phyloP scores from a whole-genome alignment of 1,140 invertebrate genomes.

The Cherax destructor region DNA sequence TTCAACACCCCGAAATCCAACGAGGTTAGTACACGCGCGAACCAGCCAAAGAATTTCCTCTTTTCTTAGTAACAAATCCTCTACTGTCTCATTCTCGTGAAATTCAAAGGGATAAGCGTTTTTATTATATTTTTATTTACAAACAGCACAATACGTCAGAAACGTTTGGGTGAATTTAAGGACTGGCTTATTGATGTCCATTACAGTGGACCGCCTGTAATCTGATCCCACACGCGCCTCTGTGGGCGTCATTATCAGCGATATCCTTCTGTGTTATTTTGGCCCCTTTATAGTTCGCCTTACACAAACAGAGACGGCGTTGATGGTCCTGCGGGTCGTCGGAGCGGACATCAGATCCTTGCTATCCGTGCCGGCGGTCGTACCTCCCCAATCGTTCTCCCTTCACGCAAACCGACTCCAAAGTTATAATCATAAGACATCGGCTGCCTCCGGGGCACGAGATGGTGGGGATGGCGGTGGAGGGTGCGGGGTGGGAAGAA shows the following conservation, averaged over 20 bases:
- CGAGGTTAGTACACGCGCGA: too few relatives aligned
- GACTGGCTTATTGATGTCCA: background rate
- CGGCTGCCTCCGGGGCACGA: background rate
- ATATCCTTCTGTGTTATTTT: background rate
- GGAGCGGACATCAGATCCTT: background rate
- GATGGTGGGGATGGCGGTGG: background rate
- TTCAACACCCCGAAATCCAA: too few relatives aligned
- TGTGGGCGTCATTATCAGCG: background rate
- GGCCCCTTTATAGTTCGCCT: background rate
- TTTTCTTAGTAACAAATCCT: background rate
- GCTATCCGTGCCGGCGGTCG: background rate
- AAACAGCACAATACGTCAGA: background rate
- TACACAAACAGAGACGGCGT: background rate
- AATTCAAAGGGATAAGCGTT: background rate
- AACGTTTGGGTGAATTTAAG: background rate
- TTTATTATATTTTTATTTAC: background rate
- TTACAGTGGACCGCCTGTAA: background rate
- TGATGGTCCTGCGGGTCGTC: background rate
- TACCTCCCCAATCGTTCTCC: background rate
- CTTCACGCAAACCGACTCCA: background rate
- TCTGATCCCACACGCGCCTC: background rate
- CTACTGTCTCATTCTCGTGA: background rate
- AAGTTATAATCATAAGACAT: slow-evolving; percentile 38
- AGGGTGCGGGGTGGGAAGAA: background rate
- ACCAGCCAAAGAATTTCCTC: too few relatives aligned